Percentiles rank a stretch among this genome's conserved stretches.
These are phyloP conservation scores for Anhinga anhinga DNA, from an alignment of 2,113 vertebrate genomes.

Conservation along the genomic window DNA sequence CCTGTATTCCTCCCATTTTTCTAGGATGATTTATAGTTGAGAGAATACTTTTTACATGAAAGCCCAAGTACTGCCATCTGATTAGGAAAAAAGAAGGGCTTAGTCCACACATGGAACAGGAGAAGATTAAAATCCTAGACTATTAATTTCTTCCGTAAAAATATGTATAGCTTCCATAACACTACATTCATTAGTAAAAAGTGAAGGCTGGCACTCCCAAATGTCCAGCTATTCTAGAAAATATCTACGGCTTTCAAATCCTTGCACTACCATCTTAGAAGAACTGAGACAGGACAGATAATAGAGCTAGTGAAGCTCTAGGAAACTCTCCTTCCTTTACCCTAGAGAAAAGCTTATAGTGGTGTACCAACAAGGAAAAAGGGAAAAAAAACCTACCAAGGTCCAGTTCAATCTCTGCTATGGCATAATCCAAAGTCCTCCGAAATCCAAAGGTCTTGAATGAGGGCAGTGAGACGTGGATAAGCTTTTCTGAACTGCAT, in stretches of 20 bases:
- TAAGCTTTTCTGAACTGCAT: not conserved
- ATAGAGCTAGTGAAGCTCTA: not conserved
- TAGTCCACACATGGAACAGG: not conserved
- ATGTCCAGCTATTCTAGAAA: not conserved
- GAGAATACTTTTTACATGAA: not conserved
- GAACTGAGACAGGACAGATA: not conserved
- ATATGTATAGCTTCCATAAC: not conserved
- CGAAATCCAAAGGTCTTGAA: not conserved
- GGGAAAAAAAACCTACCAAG: not conserved
- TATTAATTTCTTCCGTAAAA: not conserved
- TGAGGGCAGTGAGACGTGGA: not conserved
- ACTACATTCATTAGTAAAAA: not conserved
- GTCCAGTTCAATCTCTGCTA: not conserved
- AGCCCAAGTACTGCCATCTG: not conserved
- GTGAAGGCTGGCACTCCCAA: not conserved
- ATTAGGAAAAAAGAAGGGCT: not conserved
- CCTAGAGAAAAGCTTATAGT: not conserved
- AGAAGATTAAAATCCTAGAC: not conserved
- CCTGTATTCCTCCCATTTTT: not conserved
- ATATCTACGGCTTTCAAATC: not conserved
- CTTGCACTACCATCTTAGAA: not conserved
- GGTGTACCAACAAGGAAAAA: not conserved
- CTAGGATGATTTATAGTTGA: not conserved
- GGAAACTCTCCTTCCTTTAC: not conserved
- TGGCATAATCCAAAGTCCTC: not conserved